Percentiles rank a stretch among this genome's conserved stretches.
Evolutionary conservation across 1,140 invertebrate species (phyloP).

Genomic region (Laupala kohalensis): DNA sequence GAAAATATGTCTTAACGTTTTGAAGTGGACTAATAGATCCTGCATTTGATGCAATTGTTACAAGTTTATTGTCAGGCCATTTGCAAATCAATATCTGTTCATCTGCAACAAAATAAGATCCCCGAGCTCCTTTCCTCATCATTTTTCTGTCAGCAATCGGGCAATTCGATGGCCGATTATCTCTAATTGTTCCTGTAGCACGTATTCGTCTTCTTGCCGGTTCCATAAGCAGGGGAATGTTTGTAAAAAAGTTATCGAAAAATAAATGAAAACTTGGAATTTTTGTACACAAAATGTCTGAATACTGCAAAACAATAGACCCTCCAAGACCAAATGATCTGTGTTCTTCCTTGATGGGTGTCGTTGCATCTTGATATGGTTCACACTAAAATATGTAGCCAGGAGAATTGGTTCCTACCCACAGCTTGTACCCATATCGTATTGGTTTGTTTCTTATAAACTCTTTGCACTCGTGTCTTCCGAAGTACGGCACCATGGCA

Average conservation of each 20-base stretch:
- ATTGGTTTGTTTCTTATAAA: constrained; percentile 12
- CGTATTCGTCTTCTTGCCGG: not conserved
- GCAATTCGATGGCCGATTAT: not conserved
- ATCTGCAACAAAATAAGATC: not conserved
- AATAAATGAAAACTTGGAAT: not conserved
- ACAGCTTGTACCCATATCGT: not conserved
- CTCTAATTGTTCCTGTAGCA: not conserved
- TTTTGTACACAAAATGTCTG: not conserved
- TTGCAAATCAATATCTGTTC: not conserved
- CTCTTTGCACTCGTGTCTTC: constrained; percentile 22
- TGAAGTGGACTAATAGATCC: not conserved
- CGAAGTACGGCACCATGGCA: constrained; percentile 22
- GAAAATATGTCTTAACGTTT: not conserved
- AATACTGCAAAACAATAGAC: not conserved
- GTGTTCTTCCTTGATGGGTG: not conserved
- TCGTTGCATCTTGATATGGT: not conserved
- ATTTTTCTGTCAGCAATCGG: too few species aligned
- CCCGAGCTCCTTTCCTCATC: not conserved
- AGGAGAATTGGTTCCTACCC: not conserved
- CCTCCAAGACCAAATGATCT: not conserved
- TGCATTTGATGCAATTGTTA: not conserved
- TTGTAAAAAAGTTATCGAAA: not conserved
- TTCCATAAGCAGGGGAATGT: not conserved
- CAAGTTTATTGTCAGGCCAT: not conserved
- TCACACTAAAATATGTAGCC: not conserved